Evolutionary conservation across 2,888 invertebrate genomes (phyloP).

Genomic region (Hyppa rectilinea): DNA sequence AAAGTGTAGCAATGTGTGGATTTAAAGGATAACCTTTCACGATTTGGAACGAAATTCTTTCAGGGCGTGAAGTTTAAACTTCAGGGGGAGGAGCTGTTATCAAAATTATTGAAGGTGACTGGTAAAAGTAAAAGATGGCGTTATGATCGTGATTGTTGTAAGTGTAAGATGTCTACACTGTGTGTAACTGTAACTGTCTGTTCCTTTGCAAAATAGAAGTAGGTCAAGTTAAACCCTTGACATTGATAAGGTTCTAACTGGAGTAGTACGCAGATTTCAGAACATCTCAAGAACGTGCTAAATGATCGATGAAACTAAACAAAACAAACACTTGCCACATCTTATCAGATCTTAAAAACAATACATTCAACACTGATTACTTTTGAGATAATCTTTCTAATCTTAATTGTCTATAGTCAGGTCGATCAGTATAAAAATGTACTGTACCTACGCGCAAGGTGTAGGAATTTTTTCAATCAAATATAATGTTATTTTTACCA

Average conservation of each 20-base stretch:
- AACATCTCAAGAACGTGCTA: conserved; percentile 20
- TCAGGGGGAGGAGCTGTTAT: conserved; percentile 7
- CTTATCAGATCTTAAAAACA: conserved; percentile 53
- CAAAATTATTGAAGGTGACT: not conserved
- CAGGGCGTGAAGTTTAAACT: conserved; percentile 5
- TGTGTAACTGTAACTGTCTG: too few species aligned
- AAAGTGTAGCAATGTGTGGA: conserved; percentile 9
- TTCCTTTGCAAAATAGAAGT: not conserved
- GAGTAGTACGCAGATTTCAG: not conserved
- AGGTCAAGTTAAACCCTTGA: conserved; percentile 9
- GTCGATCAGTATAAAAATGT: conserved; percentile 55
- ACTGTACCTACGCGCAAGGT: conserved; percentile 62
- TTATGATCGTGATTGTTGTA: conserved; percentile 19
- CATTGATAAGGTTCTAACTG: not conserved
- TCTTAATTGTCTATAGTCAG: conserved; percentile 36
- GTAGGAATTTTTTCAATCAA: too few species aligned
- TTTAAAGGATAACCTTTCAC: conserved; percentile 41
- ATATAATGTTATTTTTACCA: too few species aligned
- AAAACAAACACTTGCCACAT: conserved; percentile 43
- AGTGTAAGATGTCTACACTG: too few species aligned
- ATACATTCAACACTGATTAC: conserved; percentile 46
- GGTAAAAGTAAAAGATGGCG: conserved; percentile 26
- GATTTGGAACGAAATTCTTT: conserved; percentile 30
- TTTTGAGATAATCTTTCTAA: conserved; percentile 46
- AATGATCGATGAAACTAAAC: conserved; percentile 31